Evolutionary conservation across 2,888 invertebrate genomes (phyloP).

Genomic region (Ectropis crepuscularia): DNA sequence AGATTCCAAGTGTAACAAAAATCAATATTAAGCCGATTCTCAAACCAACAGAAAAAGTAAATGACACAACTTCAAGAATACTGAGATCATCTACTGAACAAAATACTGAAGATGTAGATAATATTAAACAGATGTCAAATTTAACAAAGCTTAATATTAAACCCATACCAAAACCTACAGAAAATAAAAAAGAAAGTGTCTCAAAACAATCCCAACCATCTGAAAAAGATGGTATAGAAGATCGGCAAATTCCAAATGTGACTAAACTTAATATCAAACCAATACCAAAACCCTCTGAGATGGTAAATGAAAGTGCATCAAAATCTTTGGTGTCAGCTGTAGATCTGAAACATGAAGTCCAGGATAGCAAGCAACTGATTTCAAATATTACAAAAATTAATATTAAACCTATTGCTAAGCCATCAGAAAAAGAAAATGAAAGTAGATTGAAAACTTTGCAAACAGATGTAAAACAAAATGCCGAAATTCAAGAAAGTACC

Average conservation of each 20-base stretch:
- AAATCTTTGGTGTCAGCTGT: background rate
- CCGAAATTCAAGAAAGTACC: slow-evolving; percentile 28
- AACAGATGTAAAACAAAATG: slow-evolving; percentile 30
- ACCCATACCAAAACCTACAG: slow-evolving; percentile 67
- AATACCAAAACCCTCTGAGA: slow-evolving; percentile 64
- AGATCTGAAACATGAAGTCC: slow-evolving; percentile 25
- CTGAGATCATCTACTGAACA: background rate
- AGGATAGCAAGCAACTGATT: slow-evolving; percentile 50
- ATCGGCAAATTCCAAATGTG: slow-evolving; percentile 60
- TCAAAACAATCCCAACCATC: slow-evolving; percentile 3
- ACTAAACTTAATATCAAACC: slow-evolving; percentile 75
- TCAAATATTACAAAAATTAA: slow-evolving; percentile 65
- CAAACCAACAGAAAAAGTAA: slow-evolving; percentile 58
- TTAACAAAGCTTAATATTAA: slow-evolving; percentile 72
- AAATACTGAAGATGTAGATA: slow-evolving; percentile 28
- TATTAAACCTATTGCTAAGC: slow-evolving; percentile 76
- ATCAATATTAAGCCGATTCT: slow-evolving; percentile 76
- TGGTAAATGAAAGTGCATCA: slow-evolving; percentile 51
- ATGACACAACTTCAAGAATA: slow-evolving; percentile 40
- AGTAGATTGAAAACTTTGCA: slow-evolving; percentile 58
- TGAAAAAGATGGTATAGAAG: slow-evolving; percentile 14
- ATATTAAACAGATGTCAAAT: slow-evolving; percentile 57
- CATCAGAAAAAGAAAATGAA: slow-evolving; percentile 46
- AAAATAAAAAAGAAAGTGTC: slow-evolving; percentile 51
- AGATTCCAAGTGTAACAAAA: slow-evolving; percentile 64